Evolutionary conservation across 1,140 invertebrate species (phyloP).

Genomic region (Coelopa frigida): DNA sequence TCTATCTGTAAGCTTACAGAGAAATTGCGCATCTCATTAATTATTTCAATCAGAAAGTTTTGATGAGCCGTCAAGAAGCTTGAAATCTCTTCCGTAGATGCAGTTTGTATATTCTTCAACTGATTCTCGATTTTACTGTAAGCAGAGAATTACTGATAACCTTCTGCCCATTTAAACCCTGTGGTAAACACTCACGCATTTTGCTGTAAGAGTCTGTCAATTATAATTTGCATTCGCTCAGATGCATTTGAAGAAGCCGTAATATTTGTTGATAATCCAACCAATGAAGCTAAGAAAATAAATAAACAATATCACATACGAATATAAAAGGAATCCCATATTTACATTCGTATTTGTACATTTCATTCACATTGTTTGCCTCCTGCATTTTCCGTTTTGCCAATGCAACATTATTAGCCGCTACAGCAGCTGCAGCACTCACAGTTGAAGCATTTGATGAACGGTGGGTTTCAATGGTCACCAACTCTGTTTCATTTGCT

Average conservation of each 20-base stretch:
- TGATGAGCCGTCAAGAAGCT: conserved; percentile 35
- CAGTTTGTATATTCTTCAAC: conserved; percentile 21
- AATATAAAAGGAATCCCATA: conserved; percentile 1
- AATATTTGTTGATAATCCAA: conserved; percentile 24
- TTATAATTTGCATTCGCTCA: conserved; percentile 32
- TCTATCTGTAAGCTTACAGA: conserved; percentile 23
- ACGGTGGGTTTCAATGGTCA: conserved; percentile 21
- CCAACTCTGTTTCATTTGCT: conserved; percentile 19
- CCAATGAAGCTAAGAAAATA: conserved; percentile 25
- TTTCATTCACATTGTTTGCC: background rate
- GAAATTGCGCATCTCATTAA: conserved; percentile 38
- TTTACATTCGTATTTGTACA: background rate
- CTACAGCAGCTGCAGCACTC: background rate
- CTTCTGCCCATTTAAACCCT: background rate
- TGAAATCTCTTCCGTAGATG: conserved; percentile 28
- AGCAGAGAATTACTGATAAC: background rate
- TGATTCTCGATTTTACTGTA: conserved; percentile 33
- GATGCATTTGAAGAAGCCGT: conserved; percentile 32
- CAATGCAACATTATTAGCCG: too few species aligned
- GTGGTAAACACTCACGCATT: conserved; percentile 38
- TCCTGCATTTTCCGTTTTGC: background rate
- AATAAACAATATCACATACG: conserved; percentile 3
- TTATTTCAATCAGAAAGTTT: conserved; percentile 32
- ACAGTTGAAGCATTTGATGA: conserved; percentile 7
- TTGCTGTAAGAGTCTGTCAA: conserved; percentile 30